Evolutionary conservation across 2,888 invertebrate species (phyloP).

Genomic region (Epinotia nisella): DNA sequence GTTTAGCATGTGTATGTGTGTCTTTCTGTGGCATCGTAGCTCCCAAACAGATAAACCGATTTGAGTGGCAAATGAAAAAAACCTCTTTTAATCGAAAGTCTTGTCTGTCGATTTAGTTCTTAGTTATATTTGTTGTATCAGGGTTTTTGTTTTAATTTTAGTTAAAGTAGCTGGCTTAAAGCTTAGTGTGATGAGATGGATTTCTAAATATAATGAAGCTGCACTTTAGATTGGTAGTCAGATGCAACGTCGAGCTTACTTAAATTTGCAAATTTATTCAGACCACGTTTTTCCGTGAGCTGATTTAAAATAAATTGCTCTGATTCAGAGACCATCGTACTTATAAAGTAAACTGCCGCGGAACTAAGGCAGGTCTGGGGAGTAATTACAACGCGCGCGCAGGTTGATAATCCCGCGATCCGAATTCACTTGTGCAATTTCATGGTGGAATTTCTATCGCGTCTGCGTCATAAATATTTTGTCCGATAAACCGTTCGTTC

Average conservation of each 20-base stretch:
- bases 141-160: background rate
- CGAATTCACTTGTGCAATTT: conserved; percentile 71
- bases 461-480: conserved; percentile 83
- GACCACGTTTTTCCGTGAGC: conserved; percentile 39
- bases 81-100: background rate
- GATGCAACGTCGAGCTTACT: conserved; percentile 30
- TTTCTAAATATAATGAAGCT: conserved; percentile 32
- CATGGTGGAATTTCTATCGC: conserved; percentile 77
- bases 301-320: conserved; percentile 45
- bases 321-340: conserved; percentile 40
- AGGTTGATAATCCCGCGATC: conserved; percentile 60
- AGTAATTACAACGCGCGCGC: conserved; percentile 50
- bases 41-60: no score
- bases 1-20: no score
- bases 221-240: conserved; percentile 37
- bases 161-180: background rate
- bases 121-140: background rate
- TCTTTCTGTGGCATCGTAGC: no score
- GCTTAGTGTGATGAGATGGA: background rate
- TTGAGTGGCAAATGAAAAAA: no score
- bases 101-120: background rate
- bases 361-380: conserved; percentile 33
- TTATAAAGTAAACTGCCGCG: conserved; percentile 30
- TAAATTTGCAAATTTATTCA: conserved; percentile 44
- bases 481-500: conserved; percentile 85